A percentile compares a stretch with the other conserved stretches of the same genome.
Evolutionary conservation across 2,888 invertebrate species (phyloP).

Genomic region (Selenia dentaria): DNA sequence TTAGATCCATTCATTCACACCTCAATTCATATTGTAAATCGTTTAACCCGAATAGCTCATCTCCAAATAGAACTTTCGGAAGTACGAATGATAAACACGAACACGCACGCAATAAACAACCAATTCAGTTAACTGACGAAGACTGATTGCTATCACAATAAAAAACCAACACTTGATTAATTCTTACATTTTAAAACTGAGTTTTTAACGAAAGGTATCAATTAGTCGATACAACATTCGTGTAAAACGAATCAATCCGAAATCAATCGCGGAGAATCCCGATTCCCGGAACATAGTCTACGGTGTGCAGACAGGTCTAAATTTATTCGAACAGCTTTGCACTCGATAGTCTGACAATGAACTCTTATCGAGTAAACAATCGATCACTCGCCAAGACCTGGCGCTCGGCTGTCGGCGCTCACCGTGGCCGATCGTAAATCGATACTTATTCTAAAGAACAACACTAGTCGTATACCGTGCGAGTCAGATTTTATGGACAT

Average conservation of each 20-base stretch:
- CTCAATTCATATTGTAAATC: constrained; percentile 7
- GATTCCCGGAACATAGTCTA: constrained; percentile 58
- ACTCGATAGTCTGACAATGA: constrained; percentile 79
- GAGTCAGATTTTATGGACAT: constrained; percentile 66
- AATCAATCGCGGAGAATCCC: constrained; percentile 47
- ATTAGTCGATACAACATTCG: constrained; percentile 13
- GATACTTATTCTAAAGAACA: constrained; percentile 56
- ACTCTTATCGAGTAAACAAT: constrained; percentile 77
- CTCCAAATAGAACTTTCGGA: constrained; percentile 22
- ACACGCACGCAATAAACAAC: constrained; percentile 39
- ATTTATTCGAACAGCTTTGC: constrained; percentile 72
- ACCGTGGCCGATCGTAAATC: constrained; percentile 72
- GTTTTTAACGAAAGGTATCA: constrained; percentile 16
- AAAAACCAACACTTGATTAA: constrained; percentile 25
- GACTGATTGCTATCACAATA: constrained; percentile 29
- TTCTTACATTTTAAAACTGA: constrained; percentile 12
- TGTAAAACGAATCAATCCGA: constrained; percentile 32
- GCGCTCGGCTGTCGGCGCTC: constrained; percentile 69
- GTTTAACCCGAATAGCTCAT: constrained; percentile 10
- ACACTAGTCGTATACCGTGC: constrained; percentile 65
- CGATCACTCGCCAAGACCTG: constrained; percentile 73
- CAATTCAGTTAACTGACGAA: constrained; percentile 23
- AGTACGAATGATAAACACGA: constrained; percentile 23
- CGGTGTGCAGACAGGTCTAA: constrained; percentile 61
- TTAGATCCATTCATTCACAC: constrained; percentile 5